Percentiles rank a stretch among this genome's conserved stretches.
These are phyloP conservation scores for Arctopsyche grandis DNA, from an alignment of 1,140 invertebrate species.

Conservation along the genomic window DNA sequence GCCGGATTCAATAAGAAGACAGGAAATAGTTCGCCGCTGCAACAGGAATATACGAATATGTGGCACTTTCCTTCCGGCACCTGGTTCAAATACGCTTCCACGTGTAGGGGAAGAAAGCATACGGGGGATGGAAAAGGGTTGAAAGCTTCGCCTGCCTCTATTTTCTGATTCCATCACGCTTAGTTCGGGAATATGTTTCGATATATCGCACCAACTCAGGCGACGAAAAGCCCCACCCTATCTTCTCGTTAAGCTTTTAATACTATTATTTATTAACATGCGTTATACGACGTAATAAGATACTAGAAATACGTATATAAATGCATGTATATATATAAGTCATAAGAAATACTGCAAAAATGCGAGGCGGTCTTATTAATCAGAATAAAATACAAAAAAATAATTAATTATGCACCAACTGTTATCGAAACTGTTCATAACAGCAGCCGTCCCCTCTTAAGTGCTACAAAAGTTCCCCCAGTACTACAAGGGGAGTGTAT, in stretches of 20 bases:
- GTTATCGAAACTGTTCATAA: constrained; percentile 23
- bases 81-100: constrained; percentile 1
- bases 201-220: not conserved
- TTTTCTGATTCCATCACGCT: constrained; percentile 25
- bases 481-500: not conserved
- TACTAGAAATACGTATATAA: too few relatives aligned
- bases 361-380: not conserved
- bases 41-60: constrained; percentile 6
- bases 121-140: constrained; percentile 1
- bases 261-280: constrained; percentile 17
- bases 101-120: not conserved
- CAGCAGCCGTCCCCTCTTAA: not conserved
- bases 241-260: constrained; percentile 5
- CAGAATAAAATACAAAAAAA: not conserved
- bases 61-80: constrained; percentile 14
- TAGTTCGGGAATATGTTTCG: constrained; percentile 13
- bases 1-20: not conserved
- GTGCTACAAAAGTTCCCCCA: not conserved
- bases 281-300: not conserved
- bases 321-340: too few relatives aligned
- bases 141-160: constrained; percentile 6
- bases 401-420: constrained; percentile 27
- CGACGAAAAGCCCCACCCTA: not conserved
- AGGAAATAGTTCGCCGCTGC: not conserved
- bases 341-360: too few relatives aligned